Conservation (phyloP, 2,113 vertebrate genomes). For the Sula dactylatra region DNA sequence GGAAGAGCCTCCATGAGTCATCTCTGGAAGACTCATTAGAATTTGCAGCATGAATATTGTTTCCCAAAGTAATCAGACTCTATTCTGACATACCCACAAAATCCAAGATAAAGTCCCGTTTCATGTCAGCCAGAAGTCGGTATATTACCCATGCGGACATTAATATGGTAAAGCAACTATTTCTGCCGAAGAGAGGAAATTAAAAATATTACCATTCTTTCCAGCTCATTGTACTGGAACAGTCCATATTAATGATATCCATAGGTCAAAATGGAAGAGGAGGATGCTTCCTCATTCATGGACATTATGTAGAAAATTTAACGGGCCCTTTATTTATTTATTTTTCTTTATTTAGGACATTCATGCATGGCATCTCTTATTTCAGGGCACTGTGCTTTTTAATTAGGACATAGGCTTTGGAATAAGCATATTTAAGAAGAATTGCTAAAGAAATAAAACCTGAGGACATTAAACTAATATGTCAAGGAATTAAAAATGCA, state of each 20-base stretch:
- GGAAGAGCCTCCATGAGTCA: not conserved
- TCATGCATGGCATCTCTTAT: not conserved
- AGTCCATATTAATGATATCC: conserved; percentile 43
- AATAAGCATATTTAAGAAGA: not conserved
- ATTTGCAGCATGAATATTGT: not conserved
- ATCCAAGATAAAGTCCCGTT: not conserved
- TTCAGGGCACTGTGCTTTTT: conserved; percentile 27
- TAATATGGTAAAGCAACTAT: conserved; percentile 18
- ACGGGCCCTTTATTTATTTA: not conserved
- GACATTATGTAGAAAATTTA: not conserved
- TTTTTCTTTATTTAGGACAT: conserved; percentile 47
- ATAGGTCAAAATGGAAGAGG: conserved; percentile 35
- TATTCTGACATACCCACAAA: not conserved
- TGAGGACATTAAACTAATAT: not conserved
- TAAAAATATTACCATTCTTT: conserved; percentile 62
- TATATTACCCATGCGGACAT: not conserved
- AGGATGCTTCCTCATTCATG: not conserved
- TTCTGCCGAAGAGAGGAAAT: conserved; percentile 62
- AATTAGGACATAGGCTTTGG: conserved; percentile 21
- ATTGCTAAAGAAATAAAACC: conserved; percentile 3
- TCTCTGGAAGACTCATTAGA: not conserved
- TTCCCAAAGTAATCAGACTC: not conserved
- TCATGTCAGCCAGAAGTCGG: not conserved
- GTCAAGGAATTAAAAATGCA: not conserved
- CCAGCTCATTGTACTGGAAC: conserved; percentile 64